Conservation (phyloP, 2,797 vertebrate species). For the Carduelis carduelis region DNA sequence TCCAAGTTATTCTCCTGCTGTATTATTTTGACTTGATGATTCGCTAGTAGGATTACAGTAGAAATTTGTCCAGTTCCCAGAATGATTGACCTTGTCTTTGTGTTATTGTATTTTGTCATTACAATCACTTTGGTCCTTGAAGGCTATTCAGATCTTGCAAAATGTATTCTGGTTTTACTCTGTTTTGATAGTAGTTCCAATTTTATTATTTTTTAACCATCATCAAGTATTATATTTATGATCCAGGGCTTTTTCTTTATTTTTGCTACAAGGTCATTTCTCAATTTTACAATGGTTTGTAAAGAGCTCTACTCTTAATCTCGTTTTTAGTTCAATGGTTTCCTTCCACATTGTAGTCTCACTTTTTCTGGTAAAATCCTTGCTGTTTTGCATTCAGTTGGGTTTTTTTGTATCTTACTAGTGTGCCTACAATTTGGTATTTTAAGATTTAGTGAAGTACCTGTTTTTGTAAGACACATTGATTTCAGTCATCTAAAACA, state of each 20-base stretch:
- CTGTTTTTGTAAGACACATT: not conserved
- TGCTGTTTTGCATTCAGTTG: not conserved
- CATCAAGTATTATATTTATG: not conserved
- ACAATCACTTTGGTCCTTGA: not conserved
- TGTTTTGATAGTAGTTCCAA: not conserved
- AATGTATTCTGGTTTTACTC: not conserved
- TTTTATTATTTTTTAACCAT: not conserved
- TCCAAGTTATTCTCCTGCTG: not conserved
- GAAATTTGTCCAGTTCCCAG: not conserved
- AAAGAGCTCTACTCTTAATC: not conserved
- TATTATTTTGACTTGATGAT: not conserved
- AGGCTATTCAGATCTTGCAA: not conserved
- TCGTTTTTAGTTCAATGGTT: not conserved
- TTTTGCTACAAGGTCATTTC: not conserved
- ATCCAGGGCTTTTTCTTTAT: not conserved
- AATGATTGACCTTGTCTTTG: not conserved
- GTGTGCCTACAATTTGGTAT: not conserved
- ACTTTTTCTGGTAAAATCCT: not conserved
- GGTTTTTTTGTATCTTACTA: not conserved
- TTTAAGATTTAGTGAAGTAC: not conserved
- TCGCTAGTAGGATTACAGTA: not conserved
- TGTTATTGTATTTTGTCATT: not conserved
- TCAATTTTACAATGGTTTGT: not conserved
- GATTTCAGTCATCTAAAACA: not conserved
- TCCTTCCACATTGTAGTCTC: not conserved